Base-by-base conservation (phyloP, 1,140 invertebrate genomes). In the Eumeta japonica region DNA sequence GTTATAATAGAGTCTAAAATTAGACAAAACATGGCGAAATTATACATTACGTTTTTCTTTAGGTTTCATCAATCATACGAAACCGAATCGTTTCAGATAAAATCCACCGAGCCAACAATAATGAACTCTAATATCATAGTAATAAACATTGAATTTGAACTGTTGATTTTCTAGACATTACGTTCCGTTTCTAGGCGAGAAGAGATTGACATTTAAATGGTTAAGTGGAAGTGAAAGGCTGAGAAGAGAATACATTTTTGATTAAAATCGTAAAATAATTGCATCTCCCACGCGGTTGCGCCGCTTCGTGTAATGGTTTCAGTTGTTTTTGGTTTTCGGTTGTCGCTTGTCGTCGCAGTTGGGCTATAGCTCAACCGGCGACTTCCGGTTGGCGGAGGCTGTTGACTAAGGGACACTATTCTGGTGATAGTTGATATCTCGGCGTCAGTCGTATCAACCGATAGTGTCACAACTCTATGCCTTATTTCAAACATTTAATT, bases 231-330 rank as follows among this genome's bases (percentile, higher is more conserved):
- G 66, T 63, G 66, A 71, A 68, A 71, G 57, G 54, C 48, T 55
- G 47, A 51, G 49, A 55, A 55, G 58, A 49, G 54, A n/a, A n/a
- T n/a, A 64, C 63, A 63, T 66, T 68, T 71, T 68, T 67, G 64
- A 71, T 71, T 66, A 68, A 68, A 71, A 71, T 71, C 67, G 62
- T 60, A 71, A 66, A 64, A 71, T 71, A 71, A 71, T 71, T 64
- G 63, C 60, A 60, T 66, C 62, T 71, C 66, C 62, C 66, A 71
- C 63, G 66, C 58, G 50, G 51, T 45, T 58, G 51, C 32, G 46
- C 49, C 45, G 34, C 41, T 52, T 48, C 46, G 45, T 35, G 48
- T 64, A 65, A 65, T 63, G 43, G 50, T 48, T n/a, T 24, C 20
- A 39, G 27, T 39, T 39, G 41, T 50, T 50, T 58, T 59, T 66